Conservation (phyloP, 2,113 vertebrate genomes). For the Aix galericulata region DNA sequence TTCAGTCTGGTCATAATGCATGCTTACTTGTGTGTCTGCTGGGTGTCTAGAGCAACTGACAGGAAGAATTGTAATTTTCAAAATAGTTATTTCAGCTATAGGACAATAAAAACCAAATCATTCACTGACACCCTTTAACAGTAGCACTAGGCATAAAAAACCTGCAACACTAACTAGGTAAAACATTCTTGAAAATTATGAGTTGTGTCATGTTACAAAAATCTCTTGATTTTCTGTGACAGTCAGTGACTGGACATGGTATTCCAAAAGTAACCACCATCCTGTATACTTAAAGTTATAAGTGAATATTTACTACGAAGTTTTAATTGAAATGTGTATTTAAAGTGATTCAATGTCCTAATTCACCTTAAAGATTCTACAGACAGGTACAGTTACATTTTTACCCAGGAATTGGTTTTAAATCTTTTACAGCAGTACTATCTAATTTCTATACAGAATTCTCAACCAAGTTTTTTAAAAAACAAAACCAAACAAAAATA, state of each 20-base stretch:
- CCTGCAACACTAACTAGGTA: not conserved
- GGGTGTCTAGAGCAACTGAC: not conserved
- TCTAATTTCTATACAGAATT: not conserved
- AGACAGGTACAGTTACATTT: not conserved
- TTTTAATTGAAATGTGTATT: not conserved
- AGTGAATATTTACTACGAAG: not conserved
- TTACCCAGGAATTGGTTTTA: not conserved
- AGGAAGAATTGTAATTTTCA: accelerated
- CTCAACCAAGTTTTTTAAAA: not conserved
- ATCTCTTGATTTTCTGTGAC: not conserved
- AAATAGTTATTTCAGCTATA: not conserved
- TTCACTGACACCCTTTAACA: not conserved
- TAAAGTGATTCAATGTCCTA: not conserved
- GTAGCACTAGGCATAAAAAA: not conserved
- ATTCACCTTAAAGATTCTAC: not conserved
- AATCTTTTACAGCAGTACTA: not conserved
- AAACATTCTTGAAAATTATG: not conserved
- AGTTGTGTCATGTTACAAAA: not conserved
- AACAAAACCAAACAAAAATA: not conserved
- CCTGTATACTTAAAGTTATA: not conserved
- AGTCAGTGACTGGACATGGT: not conserved
- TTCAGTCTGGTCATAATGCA: not conserved
- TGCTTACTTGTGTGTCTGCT: not conserved
- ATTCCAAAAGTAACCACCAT: not conserved
- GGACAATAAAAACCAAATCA: not conserved